Base-by-base conservation (phyloP, 2,888 invertebrate genomes). In the Prosopocoilus inquinatus region DNA sequence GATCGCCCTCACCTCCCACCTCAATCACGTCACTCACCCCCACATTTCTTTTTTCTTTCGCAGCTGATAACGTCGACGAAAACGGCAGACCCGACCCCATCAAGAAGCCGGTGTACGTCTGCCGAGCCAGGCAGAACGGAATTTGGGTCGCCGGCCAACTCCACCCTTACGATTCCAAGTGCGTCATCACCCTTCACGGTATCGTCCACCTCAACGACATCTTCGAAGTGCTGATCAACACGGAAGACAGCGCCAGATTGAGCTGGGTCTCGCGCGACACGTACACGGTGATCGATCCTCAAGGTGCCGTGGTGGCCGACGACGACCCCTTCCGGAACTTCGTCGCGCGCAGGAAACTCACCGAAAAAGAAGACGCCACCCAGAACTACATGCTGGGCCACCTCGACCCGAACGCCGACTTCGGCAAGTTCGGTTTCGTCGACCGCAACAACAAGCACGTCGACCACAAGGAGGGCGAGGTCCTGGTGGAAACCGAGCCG, bases 401-500 rank as follows among this genome's bases (percentile, higher is more conserved):
- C 65, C 82, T 91, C 62, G 86, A 85, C 68, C 83, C 85, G 38
- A 58, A 66, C 62, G 84, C 83, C 60, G 82, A 81, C 50, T 79
- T 89, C 49, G 91, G 91, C 8, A 84, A 84, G 66, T 83, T 90
- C 61, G 80, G 83, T 61, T 84, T 88, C 34, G 84, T 87, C 54
- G 85, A 87, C 68, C 84, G 84, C 55, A 78, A 84, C 55, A 80
- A 81, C 46, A 81, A 82, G 59, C 82, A 83, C 66, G 65, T 81
- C 54, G 78, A 80, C 43, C 82, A 81, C 67, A 82, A 82, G 56
- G 83, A 82, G 46, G 91, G 91, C 0, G 89, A 92, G 71, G 82
- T 94, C 47, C 78, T 94, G 20, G 84, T 89, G 5, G 93, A 93
- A 78, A 85, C 87, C 0, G 92, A 92, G 73, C 92, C 93, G 1